Conservation (phyloP, 2,888 invertebrate genomes). For the Deroplatys truncata region DNA sequence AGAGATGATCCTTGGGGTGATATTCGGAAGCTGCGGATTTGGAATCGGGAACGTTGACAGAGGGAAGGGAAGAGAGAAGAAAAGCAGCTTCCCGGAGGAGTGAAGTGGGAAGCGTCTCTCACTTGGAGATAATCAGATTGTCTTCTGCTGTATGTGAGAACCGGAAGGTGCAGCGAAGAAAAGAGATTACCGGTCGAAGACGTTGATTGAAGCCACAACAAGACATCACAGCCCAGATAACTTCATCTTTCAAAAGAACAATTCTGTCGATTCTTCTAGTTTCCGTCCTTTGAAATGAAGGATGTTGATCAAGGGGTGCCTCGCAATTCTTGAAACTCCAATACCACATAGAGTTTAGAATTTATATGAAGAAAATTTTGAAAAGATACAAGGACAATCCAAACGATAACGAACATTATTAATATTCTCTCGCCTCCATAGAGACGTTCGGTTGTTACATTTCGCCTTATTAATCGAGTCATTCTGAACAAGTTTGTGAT, state of each 20-base stretch:
- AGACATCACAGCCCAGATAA: background rate
- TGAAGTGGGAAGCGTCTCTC: background rate
- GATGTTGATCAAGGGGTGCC: too few relatives aligned
- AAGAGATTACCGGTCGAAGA: background rate
- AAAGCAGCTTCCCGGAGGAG: background rate
- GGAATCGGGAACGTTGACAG: background rate
- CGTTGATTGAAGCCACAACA: background rate
- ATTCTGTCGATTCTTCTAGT: background rate
- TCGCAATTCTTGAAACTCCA: too few relatives aligned
- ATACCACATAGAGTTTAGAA: too few relatives aligned
- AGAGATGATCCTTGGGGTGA: background rate
- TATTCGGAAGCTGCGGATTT: background rate
- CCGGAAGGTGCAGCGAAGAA: background rate
- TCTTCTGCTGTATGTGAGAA: background rate
- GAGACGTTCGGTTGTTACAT: too few relatives aligned
- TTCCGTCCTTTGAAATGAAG: too few relatives aligned
- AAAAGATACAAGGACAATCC: too few relatives aligned
- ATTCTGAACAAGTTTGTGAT: too few relatives aligned
- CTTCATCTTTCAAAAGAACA: background rate
- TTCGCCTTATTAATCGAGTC: too few relatives aligned
- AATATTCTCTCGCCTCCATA: too few relatives aligned
- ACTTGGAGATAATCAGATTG: conserved; percentile 4
- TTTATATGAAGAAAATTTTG: too few relatives aligned
- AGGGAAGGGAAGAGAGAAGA: background rate
- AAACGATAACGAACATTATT: too few relatives aligned